phyloP scores from a whole-genome alignment of 1,140 invertebrate species.

The Tribolium madens region DNA sequence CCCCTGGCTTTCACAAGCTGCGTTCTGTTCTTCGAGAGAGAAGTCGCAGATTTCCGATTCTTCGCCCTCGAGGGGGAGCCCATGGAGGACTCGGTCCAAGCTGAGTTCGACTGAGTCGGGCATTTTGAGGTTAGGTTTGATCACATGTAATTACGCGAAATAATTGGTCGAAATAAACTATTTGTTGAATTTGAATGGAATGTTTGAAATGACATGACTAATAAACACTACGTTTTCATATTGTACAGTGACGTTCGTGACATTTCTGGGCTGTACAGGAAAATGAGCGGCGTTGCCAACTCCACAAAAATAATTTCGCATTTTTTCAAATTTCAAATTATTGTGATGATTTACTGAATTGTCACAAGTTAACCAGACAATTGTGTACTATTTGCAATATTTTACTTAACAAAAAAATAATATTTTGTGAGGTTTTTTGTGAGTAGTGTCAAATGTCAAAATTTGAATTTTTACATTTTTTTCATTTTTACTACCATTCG shows the following conservation, averaged over 20 bases:
- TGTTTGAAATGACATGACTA: conserved; percentile 18
- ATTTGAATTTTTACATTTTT: no score
- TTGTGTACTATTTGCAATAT: no score
- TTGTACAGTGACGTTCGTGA: conserved; percentile 2
- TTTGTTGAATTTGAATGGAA: conserved; percentile 7
- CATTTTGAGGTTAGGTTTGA: conserved; percentile 56
- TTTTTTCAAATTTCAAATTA: no score
- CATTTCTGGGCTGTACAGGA: not conserved
- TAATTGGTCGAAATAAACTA: not conserved
- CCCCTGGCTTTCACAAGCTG: conserved; percentile 85
- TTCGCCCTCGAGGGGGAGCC: conserved; percentile 65
- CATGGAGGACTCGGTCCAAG: conserved; percentile 65
- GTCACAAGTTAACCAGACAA: no score
- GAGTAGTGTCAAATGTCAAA: no score
- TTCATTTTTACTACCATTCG: no score
- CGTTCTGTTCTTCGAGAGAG: conserved; percentile 81
- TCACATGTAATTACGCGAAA: not conserved
- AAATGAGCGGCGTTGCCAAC: not conserved
- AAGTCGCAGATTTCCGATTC: conserved; percentile 81
- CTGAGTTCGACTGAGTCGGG: conserved; percentile 67
- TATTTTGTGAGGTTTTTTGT: no score
- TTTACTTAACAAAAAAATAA: no score
- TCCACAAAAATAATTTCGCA: conserved; percentile 1
- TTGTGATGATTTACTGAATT: no score
- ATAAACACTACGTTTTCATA: conserved; percentile 18